Evolutionary conservation across 2,797 vertebrate species (phyloP), one percentile per base, ranked within the genome.

Genomic region (Apogon hyalosoma): DNA sequence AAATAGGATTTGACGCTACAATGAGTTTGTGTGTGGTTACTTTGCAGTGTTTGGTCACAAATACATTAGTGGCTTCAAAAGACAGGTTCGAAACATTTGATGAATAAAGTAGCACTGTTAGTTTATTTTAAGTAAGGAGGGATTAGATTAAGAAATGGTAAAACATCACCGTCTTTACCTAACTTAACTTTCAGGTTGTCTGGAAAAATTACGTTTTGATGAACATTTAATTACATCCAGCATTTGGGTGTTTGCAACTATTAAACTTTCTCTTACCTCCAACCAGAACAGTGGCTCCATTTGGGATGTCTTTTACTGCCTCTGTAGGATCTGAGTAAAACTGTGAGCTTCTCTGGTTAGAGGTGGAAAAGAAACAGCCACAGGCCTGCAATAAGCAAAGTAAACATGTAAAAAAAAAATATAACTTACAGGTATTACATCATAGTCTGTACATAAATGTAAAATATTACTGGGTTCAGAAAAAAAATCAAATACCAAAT

Each of bases 221-320:
- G 7, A 14, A 54, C 6, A 8, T 7, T 43, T 28, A 39, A 0
- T 8, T 11, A 15, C 6, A 16, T 49, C 3, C 24, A 28, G 33
- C 47, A 18, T 16, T 4, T 40, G 2, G 6, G 13, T 18, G n/a
- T 45, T 39, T 41, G 24, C 63, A 3, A 49, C 7, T 10, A 10
- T 10, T 36, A 36, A 50, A 28, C 15, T 28, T 12, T 16, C 33
- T 39, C 88, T 95, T 91, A 99, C 98, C 98, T 91, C 97, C 98
- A 71, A 99, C 96, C 60, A 99, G 94, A 64, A 99, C 3, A 0
- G 95, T 98, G 1, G 97, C 87, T 33, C 96, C 96, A 80, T 93
- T 84, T 1, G 95, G 96, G 75, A 99, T 96, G 77, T 99, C 97
- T 91, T 95, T 97, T 9, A 99, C 94, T 10, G 96, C 97, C 36